Evolutionary conservation across 2,113 vertebrate genomes (phyloP).

Genomic region (Glareola pratincola): DNA sequence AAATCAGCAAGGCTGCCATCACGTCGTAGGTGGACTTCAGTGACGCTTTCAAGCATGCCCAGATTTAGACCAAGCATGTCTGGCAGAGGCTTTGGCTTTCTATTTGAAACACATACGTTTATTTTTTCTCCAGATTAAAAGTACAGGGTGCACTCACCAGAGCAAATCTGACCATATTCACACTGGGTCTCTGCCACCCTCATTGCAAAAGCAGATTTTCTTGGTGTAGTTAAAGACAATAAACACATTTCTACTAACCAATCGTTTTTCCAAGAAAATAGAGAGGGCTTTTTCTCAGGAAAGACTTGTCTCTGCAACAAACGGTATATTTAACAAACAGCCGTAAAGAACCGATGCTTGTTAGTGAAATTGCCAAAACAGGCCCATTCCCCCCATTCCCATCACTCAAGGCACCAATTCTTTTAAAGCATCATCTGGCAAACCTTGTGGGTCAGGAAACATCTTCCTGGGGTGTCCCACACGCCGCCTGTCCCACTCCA

Average conservation of each 20-base stretch:
- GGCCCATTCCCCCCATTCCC: not conserved
- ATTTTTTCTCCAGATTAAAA: not conserved
- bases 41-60: not conserved
- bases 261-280: not conserved
- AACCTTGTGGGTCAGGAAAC: not conserved
- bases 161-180: not conserved
- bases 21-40: not conserved
- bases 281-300: not conserved
- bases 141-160: not conserved
- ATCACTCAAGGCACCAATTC: not conserved
- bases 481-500: not conserved
- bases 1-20: constrained; percentile 1
- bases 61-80: not conserved
- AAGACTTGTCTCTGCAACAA: not conserved
- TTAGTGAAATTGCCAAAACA: not conserved
- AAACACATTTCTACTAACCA: not conserved
- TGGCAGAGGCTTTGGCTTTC: not conserved
- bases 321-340: not conserved
- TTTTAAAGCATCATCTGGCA: not conserved
- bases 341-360: not conserved
- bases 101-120: not conserved
- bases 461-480: not conserved
- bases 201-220: not conserved
- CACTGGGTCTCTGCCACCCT: not conserved
- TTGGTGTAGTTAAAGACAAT: not conserved